A percentile compares a stretch with the other conserved stretches of the same genome.
Conservation (phyloP, 2,113 vertebrate genomes). For the Ammodytes dubius region DNA sequence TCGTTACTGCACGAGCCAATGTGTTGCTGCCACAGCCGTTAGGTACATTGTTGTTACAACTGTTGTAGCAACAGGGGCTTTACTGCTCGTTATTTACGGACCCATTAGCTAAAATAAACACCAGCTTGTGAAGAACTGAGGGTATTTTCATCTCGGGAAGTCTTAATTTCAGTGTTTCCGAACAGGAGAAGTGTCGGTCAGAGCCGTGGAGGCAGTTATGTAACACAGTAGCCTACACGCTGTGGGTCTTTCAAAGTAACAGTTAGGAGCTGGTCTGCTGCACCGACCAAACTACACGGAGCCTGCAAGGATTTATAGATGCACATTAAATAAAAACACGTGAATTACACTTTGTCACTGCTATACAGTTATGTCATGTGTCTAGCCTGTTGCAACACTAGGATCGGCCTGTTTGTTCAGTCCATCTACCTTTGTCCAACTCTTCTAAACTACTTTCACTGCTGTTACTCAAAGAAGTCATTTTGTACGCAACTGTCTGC, state of each 20-base stretch:
- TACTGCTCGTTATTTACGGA: constrained; percentile 43
- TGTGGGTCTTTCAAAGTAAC: constrained; percentile 33
- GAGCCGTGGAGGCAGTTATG: constrained; percentile 62
- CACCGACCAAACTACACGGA: neutral
- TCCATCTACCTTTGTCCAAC: neutral
- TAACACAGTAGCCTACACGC: constrained; percentile 58
- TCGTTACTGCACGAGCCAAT: neutral
- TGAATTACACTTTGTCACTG: neutral
- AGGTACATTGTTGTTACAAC: constrained; percentile 43
- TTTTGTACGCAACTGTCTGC: neutral
- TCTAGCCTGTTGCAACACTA: neutral
- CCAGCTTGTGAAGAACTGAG: neutral
- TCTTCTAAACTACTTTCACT: neutral
- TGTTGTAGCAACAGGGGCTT: constrained; percentile 57
- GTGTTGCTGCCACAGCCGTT: constrained; percentile 21
- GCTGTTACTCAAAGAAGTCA: neutral
- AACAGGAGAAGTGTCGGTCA: constrained; percentile 58
- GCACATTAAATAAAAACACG: neutral
- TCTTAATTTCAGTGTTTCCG: constrained; percentile 34
- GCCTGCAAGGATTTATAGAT: neutral
- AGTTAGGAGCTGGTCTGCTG: constrained; percentile 20
- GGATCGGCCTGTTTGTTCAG: neutral
- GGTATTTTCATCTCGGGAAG: constrained; percentile 30
- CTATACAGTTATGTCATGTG: neutral
- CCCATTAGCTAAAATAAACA: neutral